These are phyloP conservation scores for Falco concolor DNA, from an alignment of 2,797 vertebrate species.

Conservation along the genomic window DNA sequence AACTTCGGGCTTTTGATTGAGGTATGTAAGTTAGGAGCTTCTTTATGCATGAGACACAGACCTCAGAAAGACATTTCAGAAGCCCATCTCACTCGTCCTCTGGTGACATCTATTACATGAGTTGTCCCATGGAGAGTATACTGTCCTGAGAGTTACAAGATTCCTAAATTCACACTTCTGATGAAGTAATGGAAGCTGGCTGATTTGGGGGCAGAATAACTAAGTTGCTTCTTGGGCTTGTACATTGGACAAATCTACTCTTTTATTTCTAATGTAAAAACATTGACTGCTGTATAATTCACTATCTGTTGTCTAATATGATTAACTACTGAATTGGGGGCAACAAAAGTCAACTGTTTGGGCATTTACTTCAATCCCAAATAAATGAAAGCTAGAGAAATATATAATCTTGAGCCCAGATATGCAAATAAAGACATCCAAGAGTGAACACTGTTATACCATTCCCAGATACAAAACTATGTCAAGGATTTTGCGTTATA, in stretches of 20 bases:
- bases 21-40: not conserved
- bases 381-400: not conserved
- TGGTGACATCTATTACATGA: not conserved
- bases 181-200: not conserved
- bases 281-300: not conserved
- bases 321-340: not conserved
- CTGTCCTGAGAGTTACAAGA: not conserved
- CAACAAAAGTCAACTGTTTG: not conserved
- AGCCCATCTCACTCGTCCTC: not conserved
- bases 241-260: not conserved
- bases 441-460: accelerated
- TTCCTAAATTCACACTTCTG: not conserved
- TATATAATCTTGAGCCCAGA: not conserved
- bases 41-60: not conserved
- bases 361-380: not conserved
- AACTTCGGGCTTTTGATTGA: not conserved
- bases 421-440: not conserved
- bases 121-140: not conserved
- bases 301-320: not conserved
- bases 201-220: not conserved
- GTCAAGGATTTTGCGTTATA: not conserved
- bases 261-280: not conserved
- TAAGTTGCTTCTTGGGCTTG: not conserved
- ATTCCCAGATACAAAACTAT: not conserved
- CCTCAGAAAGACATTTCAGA: not conserved